Base-by-base conservation (phyloP, 2,888 invertebrate genomes). In the Drosophila mimica region DNA sequence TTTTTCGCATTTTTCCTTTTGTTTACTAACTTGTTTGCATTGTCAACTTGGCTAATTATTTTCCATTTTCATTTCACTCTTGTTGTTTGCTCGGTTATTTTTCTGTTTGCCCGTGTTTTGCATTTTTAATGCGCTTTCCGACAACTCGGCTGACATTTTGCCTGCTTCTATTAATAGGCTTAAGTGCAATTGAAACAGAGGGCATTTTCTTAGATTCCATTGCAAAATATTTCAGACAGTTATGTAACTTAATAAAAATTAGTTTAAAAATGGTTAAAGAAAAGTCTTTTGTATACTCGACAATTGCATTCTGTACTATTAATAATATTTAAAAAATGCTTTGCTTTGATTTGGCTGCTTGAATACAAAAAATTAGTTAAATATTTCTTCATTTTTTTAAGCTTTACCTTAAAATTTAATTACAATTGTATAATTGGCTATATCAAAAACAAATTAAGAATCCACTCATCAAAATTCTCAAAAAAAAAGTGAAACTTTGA, bases 91-190 rank as follows among this genome's bases (percentile, higher is more conserved):
- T 15, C 46, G 40, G 30, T 20, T 54, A n/a, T 56, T 56, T 68
- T 48, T 46, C 25, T 52, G 9, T 30, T 48, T 48, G 20, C 25
- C 25, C 49, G 28, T 63, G 5, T 28, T 28, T n/a, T 54, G 52
- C 63, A 60, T 61, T 74, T 74, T 74, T 70, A 81, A 88, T 83
- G 70, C 73, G 79, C 74, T 81, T 79, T 67, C 53, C 31, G 53
- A 57, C 40, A 64, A 69, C 66, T 38, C 48, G 61, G 57, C 67
- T 84, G 74, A 73, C 83, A 79, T 83, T 83, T 62, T 56, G 17
- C 64, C 36, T 64, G 59, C 40, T 63, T 65, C 77, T 83, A 82
- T 85, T 82, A 88, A 88, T 84, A 82, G 79, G 80, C 82, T 88
- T 83, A 86, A 62, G 59, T 67, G 62, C 31, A 57, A 43, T 15